phyloP scores from a whole-genome alignment of 2,797 vertebrate species.

The Benthosema pterotum region DNA sequence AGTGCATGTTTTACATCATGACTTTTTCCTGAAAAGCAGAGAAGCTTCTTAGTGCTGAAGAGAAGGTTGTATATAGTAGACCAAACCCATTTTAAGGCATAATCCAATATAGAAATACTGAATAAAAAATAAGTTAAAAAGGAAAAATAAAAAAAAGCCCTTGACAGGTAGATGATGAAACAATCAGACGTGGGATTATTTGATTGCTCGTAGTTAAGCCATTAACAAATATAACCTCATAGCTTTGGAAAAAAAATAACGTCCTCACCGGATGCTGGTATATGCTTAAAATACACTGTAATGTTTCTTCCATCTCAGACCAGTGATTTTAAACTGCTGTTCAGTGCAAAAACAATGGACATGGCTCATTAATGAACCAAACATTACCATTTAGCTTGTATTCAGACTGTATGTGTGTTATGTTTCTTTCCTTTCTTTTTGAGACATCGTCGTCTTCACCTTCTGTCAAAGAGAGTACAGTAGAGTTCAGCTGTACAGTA shows the following conservation, averaged over 20 bases:
- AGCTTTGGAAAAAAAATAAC: slow-evolving; percentile 38
- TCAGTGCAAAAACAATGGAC: slow-evolving; percentile 68
- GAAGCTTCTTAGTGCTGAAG: slow-evolving; percentile 65
- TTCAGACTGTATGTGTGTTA: slow-evolving; percentile 26
- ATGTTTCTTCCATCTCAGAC: slow-evolving; percentile 50
- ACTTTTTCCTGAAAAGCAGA: slow-evolving; percentile 52
- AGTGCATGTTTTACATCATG: slow-evolving; percentile 71
- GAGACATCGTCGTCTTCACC: slow-evolving; percentile 21
- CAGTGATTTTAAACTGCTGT: slow-evolving; percentile 64
- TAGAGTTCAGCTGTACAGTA: slow-evolving; percentile 57
- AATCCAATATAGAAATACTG: slow-evolving; percentile 52
- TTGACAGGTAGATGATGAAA: slow-evolving; percentile 36
- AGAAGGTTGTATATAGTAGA: slow-evolving; percentile 49
- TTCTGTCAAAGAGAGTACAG: slow-evolving; percentile 13
- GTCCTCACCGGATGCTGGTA: slow-evolving; percentile 25
- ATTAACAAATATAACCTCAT: slow-evolving; percentile 29
- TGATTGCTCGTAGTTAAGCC: slow-evolving; percentile 20
- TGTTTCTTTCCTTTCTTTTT: not conserved
- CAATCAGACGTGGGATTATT: slow-evolving; percentile 27
- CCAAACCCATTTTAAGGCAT: slow-evolving; percentile 65
- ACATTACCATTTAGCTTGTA: slow-evolving; percentile 47
- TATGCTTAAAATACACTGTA: slow-evolving; percentile 5
- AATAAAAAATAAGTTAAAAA: slow-evolving; percentile 55
- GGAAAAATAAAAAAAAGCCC: slow-evolving; percentile 46
- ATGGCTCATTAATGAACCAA: slow-evolving; percentile 40